These are phyloP conservation scores for Hypocryptadius cinnamomeus DNA, from an alignment of 2,113 vertebrate species.

Conservation along the genomic window DNA sequence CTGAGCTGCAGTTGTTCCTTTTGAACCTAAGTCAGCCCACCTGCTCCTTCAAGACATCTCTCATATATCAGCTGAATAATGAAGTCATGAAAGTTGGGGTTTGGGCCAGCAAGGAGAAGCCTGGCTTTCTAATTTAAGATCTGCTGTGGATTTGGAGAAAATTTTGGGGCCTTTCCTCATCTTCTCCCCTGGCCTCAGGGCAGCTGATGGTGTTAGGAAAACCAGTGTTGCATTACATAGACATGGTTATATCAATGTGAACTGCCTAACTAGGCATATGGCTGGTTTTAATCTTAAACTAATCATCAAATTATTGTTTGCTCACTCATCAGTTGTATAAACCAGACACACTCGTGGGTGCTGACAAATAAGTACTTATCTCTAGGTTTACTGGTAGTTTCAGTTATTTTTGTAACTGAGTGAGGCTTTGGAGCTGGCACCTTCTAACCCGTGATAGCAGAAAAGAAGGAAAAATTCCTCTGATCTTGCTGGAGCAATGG, in stretches of 20 bases:
- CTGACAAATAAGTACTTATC: not conserved
- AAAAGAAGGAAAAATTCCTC: not conserved
- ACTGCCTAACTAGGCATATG: not conserved
- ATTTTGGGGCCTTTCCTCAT: not conserved
- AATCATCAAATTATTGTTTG: not conserved
- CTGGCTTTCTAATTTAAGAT: slow-evolving; percentile 48
- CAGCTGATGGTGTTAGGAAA: not conserved
- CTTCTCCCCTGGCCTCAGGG: not conserved
- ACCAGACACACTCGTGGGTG: not conserved
- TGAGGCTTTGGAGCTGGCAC: not conserved
- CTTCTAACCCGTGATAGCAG: not conserved
- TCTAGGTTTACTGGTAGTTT: not conserved
- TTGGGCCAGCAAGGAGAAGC: slow-evolving; percentile 14
- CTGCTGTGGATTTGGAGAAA: not conserved
- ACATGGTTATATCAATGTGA: not conserved
- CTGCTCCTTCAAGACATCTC: slow-evolving; percentile 65
- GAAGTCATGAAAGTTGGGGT: not conserved
- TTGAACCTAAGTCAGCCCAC: slow-evolving; percentile 51
- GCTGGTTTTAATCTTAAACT: not conserved
- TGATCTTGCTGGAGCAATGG: not conserved
- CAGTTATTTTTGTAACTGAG: not conserved
- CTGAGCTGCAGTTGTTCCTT: slow-evolving; percentile 64
- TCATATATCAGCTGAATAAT: slow-evolving; percentile 61
- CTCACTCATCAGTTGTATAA: not conserved
- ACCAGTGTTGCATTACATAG: accelerated